phyloP scores from a whole-genome alignment of 2,797 vertebrate species.

The Myoxocephalus aenaeus region DNA sequence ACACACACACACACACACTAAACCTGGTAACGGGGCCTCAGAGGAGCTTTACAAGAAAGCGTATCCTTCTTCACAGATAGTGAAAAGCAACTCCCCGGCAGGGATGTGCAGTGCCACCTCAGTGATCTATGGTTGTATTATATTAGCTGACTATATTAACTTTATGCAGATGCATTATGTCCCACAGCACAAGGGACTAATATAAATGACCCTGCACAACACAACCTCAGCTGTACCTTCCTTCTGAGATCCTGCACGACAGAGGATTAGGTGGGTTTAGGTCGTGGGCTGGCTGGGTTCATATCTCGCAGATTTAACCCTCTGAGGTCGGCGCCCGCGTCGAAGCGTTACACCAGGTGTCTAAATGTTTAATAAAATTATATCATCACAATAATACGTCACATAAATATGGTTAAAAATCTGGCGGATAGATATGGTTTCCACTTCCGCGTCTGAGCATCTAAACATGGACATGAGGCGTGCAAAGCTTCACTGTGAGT shows the following conservation, averaged over 20 bases:
- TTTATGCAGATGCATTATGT: slow-evolving; percentile 56
- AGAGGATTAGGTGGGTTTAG: slow-evolving; percentile 34
- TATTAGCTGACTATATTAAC: slow-evolving; percentile 59
- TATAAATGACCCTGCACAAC: slow-evolving; percentile 36
- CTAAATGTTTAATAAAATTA: too few relatives aligned
- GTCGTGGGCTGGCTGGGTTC: slow-evolving; percentile 15
- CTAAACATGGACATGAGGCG: too few relatives aligned
- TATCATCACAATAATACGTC: too few relatives aligned
- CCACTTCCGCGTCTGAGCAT: too few relatives aligned
- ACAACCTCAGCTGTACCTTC: slow-evolving; percentile 24
- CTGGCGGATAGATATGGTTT: too few relatives aligned
- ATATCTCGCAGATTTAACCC: slow-evolving; percentile 24
- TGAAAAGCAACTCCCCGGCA: slow-evolving; percentile 38
- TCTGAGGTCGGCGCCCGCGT: too few relatives aligned
- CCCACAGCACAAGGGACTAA: slow-evolving; percentile 23
- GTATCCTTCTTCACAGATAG: slow-evolving; percentile 45
- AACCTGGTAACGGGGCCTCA: slow-evolving; percentile 40
- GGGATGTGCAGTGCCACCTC: slow-evolving; percentile 52
- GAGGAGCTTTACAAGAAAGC: slow-evolving; percentile 54
- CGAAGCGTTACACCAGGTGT: too few relatives aligned
- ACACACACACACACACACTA: slow-evolving; percentile 12
- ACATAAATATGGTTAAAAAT: too few relatives aligned
- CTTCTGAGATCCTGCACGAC: slow-evolving; percentile 8
- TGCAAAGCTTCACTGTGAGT: too few relatives aligned
- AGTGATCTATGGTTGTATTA: slow-evolving; percentile 58